Percentiles rank a stretch among this genome's conserved stretches.
Conservation (phyloP, 2,797 vertebrate species). For the Clamator glandarius region DNA sequence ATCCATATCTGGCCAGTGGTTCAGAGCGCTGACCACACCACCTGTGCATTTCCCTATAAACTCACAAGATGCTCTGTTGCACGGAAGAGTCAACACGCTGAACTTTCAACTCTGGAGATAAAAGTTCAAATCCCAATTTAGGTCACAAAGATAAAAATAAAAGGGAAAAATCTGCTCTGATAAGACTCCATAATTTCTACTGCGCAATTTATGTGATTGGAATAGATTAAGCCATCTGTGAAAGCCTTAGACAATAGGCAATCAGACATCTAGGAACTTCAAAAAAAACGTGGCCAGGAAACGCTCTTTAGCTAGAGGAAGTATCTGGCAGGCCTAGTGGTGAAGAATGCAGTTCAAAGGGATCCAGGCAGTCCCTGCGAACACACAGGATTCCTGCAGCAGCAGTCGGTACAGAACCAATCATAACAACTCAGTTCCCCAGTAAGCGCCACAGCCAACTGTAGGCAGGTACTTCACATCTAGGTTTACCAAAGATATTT, state of each 20-base stretch:
- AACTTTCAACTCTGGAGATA: slow-evolving; percentile 37
- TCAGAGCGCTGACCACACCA: neutral
- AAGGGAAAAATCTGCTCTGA: slow-evolving; percentile 47
- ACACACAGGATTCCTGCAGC: neutral
- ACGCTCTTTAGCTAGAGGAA: slow-evolving; percentile 67
- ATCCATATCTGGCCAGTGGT: neutral
- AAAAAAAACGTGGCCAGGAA: slow-evolving; percentile 66
- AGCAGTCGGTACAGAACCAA: neutral
- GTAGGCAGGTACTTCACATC: neutral
- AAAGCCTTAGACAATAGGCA: slow-evolving; percentile 70
- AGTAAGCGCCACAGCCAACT: accelerated
- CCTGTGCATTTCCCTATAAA: neutral
- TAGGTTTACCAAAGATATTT: accelerated
- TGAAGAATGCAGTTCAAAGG: slow-evolving; percentile 63
- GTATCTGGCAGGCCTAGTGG: slow-evolving; percentile 65
- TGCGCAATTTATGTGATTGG: slow-evolving; percentile 46
- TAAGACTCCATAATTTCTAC: slow-evolving; percentile 39
- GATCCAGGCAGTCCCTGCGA: neutral
- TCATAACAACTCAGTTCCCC: neutral
- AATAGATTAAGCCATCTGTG: slow-evolving; percentile 63
- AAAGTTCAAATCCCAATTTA: slow-evolving; percentile 56
- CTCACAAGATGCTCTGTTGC: neutral
- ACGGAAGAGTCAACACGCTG: neutral
- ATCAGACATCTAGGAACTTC: slow-evolving; percentile 71
- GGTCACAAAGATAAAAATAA: slow-evolving; percentile 63